A percentile compares a stretch with the other conserved stretches of the same genome.
Evolutionary conservation across 1,140 invertebrate genomes (phyloP).

Genomic region (Euschistus heros): DNA sequence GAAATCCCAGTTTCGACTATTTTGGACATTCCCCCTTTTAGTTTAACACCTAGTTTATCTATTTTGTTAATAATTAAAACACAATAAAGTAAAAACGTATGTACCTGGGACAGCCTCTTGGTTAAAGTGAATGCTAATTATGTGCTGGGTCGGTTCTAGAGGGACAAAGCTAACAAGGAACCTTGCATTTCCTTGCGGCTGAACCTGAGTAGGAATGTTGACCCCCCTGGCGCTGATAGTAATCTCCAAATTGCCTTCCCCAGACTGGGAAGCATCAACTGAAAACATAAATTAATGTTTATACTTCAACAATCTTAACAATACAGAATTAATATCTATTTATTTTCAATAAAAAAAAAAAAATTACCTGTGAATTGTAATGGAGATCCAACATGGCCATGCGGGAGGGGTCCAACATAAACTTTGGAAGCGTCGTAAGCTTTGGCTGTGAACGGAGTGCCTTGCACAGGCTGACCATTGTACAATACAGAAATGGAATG

Average conservation of each 20-base stretch:
- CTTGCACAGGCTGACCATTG: constrained; percentile 78
- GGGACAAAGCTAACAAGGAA: constrained; percentile 95
- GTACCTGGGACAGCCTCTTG: constrained; percentile 61
- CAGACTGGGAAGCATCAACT: constrained; percentile 92
- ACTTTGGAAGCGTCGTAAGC: constrained; percentile 86
- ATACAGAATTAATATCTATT: background rate
- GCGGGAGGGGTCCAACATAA: constrained; percentile 70
- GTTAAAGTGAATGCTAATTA: constrained; percentile 94
- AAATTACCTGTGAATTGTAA: constrained; percentile 69
- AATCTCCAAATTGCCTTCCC: constrained; percentile 96
- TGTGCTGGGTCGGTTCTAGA: constrained; percentile 83
- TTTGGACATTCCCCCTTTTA: no score
- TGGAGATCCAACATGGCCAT: constrained; percentile 67
- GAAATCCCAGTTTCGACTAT: no score
- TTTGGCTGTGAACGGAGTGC: constrained; percentile 85
- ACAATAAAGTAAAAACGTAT: background rate
- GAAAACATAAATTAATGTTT: constrained; percentile 16
- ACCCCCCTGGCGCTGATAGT: constrained; percentile 86
- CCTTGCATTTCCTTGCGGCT: constrained; percentile 74
- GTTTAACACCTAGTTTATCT: no score
- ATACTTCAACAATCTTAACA: background rate
- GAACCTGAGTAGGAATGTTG: constrained; percentile 95
- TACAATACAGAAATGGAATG: constrained; percentile 84
- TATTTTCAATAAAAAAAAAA: background rate
- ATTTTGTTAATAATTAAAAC: no score